Conservation (phyloP, 2,888 invertebrate species). For the Ganaspis brasiliensis region DNA sequence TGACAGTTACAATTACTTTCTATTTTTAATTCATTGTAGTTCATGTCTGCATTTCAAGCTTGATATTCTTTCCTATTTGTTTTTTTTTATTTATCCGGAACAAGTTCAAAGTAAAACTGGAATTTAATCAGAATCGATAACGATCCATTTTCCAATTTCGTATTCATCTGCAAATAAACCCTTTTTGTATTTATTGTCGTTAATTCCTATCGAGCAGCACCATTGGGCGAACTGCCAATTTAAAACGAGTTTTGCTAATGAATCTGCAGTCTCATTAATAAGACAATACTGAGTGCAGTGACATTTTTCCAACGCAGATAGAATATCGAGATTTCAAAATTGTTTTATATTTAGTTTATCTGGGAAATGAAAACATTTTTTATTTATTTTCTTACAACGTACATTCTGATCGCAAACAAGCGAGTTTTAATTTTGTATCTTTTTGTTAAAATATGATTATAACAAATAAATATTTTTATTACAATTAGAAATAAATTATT, state of each 20-base stretch:
- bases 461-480: too few species aligned
- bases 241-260: neutral
- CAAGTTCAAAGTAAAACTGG: neutral
- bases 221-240: neutral
- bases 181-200: constrained; percentile 6
- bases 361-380: too few species aligned
- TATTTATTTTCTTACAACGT: too few species aligned
- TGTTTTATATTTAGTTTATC: too few species aligned
- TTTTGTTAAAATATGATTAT: too few species aligned
- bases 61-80: neutral
- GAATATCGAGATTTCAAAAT: neutral
- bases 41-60: neutral
- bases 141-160: neutral
- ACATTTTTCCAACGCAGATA: neutral
- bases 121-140: neutral
- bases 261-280: constrained; percentile 18
- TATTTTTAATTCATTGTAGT: neutral
- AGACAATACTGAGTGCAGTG: constrained; percentile 1
- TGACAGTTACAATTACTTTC: too few species aligned
- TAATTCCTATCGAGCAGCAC: neutral
- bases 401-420: too few species aligned
- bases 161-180: neutral
- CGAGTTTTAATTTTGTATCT: too few species aligned
- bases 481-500: too few species aligned
- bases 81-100: neutral